Conservation (phyloP, 1,140 invertebrate genomes). For the Bombus sibiricus region DNA sequence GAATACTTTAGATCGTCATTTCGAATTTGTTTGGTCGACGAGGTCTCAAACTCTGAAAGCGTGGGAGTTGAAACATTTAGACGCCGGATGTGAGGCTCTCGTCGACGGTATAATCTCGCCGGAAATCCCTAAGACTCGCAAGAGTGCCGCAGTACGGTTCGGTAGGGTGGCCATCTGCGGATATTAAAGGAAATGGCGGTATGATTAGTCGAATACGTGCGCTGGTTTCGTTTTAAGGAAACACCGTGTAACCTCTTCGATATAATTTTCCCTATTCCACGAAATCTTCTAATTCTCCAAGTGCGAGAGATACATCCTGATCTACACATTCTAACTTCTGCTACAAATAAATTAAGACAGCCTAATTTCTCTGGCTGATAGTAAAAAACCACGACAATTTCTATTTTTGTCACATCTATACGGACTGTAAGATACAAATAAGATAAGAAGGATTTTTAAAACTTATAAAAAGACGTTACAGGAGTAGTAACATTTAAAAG, state of each 20-base stretch:
- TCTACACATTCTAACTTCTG: neutral
- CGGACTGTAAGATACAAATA: no score
- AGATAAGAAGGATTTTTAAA: no score
- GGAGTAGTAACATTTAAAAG: no score
- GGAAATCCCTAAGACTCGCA: conserved; percentile 80
- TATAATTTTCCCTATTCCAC: neutral
- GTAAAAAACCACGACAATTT: neutral
- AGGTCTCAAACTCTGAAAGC: conserved; percentile 34
- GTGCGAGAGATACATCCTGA: neutral
- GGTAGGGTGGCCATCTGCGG: conserved; percentile 76
- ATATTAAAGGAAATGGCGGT: conserved; percentile 84
- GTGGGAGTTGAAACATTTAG: conserved; percentile 76
- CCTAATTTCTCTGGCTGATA: neutral
- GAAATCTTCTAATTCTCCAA: neutral
- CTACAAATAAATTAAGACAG: neutral
- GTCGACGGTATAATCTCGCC: conserved; percentile 76
- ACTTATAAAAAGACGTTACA: no score
- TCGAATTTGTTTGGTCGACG: neutral
- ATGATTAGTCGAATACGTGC: conserved; percentile 83
- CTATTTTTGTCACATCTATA: neutral
- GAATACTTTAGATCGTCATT: neutral
- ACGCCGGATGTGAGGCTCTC: conserved; percentile 72
- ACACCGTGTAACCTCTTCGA: neutral
- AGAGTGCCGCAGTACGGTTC: conserved; percentile 65
- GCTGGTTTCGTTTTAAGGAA: conserved; percentile 78